A percentile compares a stretch with the other conserved stretches of the same genome.
Evolutionary conservation across 2,888 invertebrate species (phyloP).

Genomic region (Macrophya alboannulata): DNA sequence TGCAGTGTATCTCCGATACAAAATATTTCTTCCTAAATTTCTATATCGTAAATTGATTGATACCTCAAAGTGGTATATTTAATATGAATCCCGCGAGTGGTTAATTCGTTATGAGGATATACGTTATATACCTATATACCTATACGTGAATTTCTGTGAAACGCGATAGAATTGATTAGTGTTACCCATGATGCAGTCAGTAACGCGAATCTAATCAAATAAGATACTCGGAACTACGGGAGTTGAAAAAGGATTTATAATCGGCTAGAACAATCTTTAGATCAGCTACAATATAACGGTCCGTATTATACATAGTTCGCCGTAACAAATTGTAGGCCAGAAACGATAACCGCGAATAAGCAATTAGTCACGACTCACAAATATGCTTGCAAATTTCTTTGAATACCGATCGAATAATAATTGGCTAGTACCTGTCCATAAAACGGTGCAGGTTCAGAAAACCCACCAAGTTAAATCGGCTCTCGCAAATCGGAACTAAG

Average conservation of each 20-base stretch:
- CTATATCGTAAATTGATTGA: neutral
- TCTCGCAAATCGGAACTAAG: slow-evolving; percentile 42
- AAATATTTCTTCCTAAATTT: neutral
- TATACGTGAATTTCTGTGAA: neutral
- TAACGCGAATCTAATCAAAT: slow-evolving; percentile 47
- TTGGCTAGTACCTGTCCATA: slow-evolving; percentile 31
- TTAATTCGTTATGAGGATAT: slow-evolving; percentile 7
- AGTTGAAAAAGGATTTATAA: slow-evolving; percentile 39
- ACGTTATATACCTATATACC: too few species aligned
- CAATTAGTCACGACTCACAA: slow-evolving; percentile 54
- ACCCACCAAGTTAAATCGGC: slow-evolving; percentile 36
- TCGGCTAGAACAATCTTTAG: slow-evolving; percentile 48
- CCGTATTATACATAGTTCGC: slow-evolving; percentile 7
- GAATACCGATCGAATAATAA: slow-evolving; percentile 51
- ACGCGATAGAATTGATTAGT: slow-evolving; percentile 28
- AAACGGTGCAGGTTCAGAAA: slow-evolving; percentile 10
- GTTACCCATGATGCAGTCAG: neutral
- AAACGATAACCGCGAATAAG: slow-evolving; percentile 49
- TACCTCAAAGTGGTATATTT: slow-evolving; percentile 9
- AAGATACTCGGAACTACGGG: slow-evolving; percentile 36
- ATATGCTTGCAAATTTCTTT: slow-evolving; percentile 46
- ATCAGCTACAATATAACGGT: slow-evolving; percentile 51
- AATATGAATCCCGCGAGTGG: neutral
- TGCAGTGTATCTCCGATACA: neutral
- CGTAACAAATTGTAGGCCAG: slow-evolving; percentile 47